These are phyloP conservation scores for Galago senegalensis DNA, from an alignment of 2,797 vertebrate genomes.

Conservation along the genomic window DNA sequence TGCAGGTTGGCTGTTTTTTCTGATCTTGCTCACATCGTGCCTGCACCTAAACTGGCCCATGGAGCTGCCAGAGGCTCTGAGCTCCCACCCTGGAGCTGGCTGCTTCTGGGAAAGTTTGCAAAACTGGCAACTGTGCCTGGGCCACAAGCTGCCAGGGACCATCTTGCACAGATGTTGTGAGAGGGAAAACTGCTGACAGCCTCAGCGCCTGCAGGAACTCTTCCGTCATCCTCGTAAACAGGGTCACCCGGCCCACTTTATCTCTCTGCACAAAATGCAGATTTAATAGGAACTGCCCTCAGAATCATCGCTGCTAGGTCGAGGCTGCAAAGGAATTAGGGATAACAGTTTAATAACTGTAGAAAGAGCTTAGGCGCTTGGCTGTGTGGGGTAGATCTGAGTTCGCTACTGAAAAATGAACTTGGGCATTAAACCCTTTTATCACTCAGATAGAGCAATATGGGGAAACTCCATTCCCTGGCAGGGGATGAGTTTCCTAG, in stretches of 20 bases:
- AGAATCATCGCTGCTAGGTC: conserved; percentile 58
- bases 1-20: neutral
- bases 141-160: neutral
- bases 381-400: conserved; percentile 82
- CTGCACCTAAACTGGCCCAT: neutral
- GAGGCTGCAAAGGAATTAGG: conserved; percentile 68
- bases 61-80: neutral
- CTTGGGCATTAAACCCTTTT: conserved; percentile 89
- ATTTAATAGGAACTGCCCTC: conserved; percentile 70
- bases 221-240: neutral
- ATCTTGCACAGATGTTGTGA: neutral
- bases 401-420: conserved; percentile 84
- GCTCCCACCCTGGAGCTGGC: neutral
- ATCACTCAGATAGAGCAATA: conserved; percentile 84
- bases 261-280: conserved; percentile 75
- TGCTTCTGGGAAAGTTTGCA: neutral
- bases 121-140: neutral
- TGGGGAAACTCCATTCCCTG: conserved; percentile 84
- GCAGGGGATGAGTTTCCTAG: conserved; percentile 88
- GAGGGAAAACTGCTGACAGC: conserved; percentile 47
- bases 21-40: neutral
- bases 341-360: conserved; percentile 82
- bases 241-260: conserved; percentile 36
- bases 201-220: neutral
- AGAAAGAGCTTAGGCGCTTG: conserved; percentile 82